Base-by-base conservation (phyloP, 2,888 invertebrate genomes). In the Drosophila parthenogenetica region DNA sequence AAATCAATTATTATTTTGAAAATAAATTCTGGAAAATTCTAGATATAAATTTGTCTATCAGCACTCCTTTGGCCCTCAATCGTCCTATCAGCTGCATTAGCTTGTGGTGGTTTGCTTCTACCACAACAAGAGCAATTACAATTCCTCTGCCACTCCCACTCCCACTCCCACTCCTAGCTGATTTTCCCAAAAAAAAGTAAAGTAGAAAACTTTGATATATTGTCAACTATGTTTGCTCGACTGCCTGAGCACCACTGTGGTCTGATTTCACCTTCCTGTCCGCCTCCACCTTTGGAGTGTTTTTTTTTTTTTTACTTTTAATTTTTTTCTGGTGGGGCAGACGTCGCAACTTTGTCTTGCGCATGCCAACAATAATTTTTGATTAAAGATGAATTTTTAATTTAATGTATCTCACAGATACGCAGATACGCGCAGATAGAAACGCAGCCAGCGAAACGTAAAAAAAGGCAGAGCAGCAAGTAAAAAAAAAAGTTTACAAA, bases 341-440 rank as follows among this genome's bases (percentile, higher is more conserved):
- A 59, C 60, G 59, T 13, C 53, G 66, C 66, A 69, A 68, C 77
- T 77, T 83, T 68, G 74, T 72, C 86, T 72, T 82, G 86, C 63
- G 77, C 84, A 73, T 84, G 89, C 79, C 80, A 79, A 88, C 90
- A 90, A 91, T 91, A 90, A 90, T 91, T 91, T 90, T 90, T 90
- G 91, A 91, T 90, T 90, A 90, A 90, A 90, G 90, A 90, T 90
- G 90, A 91, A 91, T 90, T 90, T 90, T 90, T 90, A 90, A 90
- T 90, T 89, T 89, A 88, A 86, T 89, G 88, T 88, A 86, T 81
- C 84, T 83, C 69, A 62, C 79, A 88, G 89, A 87, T 69, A 73
- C 61, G 63, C 71, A 77, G 77, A 72, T 73, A 76, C 76, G 61
- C 79, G 66, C 74, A 77, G 79, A 74, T 73, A 83, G 61, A 71